A percentile compares a stretch with the other conserved stretches of the same genome.
These are phyloP conservation scores for Rhaphigaster nebulosa DNA, from an alignment of 2,888 invertebrate species.

Conservation along the genomic window DNA sequence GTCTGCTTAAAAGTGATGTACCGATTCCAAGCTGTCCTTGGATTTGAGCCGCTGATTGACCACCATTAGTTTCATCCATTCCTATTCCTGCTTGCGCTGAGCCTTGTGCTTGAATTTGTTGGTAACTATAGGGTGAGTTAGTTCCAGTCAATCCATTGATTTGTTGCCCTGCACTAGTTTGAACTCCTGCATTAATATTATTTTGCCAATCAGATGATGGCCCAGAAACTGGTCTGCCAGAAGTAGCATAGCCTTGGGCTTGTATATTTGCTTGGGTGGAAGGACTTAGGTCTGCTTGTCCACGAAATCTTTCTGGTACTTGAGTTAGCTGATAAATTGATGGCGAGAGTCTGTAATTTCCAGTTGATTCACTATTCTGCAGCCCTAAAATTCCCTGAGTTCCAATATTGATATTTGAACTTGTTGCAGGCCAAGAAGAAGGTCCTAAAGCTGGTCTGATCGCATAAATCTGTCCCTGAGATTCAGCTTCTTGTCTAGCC, in stretches of 20 bases:
- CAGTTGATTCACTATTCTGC: neutral
- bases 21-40: neutral
- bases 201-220: neutral
- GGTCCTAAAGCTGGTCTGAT: neutral
- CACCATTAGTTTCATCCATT: neutral
- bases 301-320: neutral
- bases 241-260: neutral
- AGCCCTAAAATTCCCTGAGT: neutral
- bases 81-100: neutral
- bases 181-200: neutral
- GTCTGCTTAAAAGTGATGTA: neutral
- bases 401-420: neutral
- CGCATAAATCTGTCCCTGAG: neutral
- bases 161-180: neutral
- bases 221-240: neutral
- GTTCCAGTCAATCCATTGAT: neutral
- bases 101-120: neutral
- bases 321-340: neutral
- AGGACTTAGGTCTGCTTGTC: neutral
- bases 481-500: neutral
- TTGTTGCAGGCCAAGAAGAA: neutral
- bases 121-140: neutral
- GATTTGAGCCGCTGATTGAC: neutral
- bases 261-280: neutral
- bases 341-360: neutral